phyloP scores from a whole-genome alignment of 2,797 vertebrate species.

The Crenuchus spilurus region DNA sequence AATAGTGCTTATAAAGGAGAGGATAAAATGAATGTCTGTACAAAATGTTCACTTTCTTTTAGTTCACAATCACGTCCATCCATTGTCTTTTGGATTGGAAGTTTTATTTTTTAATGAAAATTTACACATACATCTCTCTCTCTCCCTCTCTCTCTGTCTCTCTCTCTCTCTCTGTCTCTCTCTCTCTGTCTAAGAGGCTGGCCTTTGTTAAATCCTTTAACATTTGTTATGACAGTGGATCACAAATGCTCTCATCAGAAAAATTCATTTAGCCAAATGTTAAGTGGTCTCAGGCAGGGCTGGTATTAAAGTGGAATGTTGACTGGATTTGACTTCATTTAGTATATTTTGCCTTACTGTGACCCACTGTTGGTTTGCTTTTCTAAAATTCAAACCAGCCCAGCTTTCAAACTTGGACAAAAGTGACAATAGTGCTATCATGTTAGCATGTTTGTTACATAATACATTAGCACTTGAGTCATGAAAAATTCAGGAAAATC shows the following conservation, averaged over 20 bases:
- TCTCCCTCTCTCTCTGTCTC: slow-evolving; percentile 6
- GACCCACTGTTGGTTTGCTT: background rate
- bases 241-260: slow-evolving; percentile 37
- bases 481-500: too few relatives aligned
- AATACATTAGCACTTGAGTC: background rate
- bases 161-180: background rate
- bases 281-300: slow-evolving; percentile 16
- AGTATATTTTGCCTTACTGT: background rate
- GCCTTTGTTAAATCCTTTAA: slow-evolving; percentile 30
- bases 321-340: background rate
- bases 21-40: background rate
- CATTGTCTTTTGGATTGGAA: background rate
- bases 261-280: slow-evolving; percentile 35
- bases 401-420: background rate
- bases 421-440: background rate
- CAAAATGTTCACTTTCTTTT: background rate
- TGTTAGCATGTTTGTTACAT: background rate
- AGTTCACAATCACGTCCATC: background rate
- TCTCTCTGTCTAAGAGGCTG: slow-evolving; percentile 1
- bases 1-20: too few relatives aligned
- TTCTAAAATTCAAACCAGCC: background rate
- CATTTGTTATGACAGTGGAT: slow-evolving; percentile 38
- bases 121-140: background rate
- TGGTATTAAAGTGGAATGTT: background rate
- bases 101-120: background rate